These are phyloP conservation scores for Todus mexicanus DNA, from an alignment of 2,797 vertebrate species.

Conservation along the genomic window DNA sequence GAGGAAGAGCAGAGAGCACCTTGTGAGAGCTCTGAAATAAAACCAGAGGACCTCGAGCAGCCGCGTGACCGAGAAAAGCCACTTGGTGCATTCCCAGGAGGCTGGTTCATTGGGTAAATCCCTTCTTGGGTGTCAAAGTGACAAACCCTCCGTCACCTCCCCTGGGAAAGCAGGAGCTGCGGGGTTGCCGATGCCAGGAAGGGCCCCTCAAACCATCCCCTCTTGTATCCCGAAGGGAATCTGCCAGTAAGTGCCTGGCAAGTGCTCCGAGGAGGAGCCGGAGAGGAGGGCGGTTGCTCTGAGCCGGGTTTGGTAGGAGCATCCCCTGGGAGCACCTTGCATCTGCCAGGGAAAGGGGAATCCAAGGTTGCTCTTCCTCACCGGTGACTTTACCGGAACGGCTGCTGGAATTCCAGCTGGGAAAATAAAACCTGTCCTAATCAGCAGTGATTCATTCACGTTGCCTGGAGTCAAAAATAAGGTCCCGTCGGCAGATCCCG, in stretches of 20 bases:
- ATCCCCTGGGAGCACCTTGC: background rate
- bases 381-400: background rate
- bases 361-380: background rate
- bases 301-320: background rate
- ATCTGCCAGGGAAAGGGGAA: background rate
- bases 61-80: rapidly evolving
- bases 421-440: background rate
- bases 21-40: background rate
- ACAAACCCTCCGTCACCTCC: background rate
- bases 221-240: background rate
- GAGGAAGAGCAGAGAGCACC: background rate
- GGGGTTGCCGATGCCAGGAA: background rate
- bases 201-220: background rate
- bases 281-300: background rate
- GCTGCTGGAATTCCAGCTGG: background rate
- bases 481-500: background rate
- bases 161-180: background rate
- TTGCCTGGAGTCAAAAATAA: background rate
- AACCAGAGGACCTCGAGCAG: background rate
- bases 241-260: background rate
- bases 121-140: background rate
- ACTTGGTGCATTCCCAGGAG: background rate
- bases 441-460: background rate
- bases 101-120: background rate
- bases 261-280: background rate